These are phyloP conservation scores for Neosilurus hyrtlii DNA, from an alignment of 2,797 vertebrate genomes.

Conservation along the genomic window DNA sequence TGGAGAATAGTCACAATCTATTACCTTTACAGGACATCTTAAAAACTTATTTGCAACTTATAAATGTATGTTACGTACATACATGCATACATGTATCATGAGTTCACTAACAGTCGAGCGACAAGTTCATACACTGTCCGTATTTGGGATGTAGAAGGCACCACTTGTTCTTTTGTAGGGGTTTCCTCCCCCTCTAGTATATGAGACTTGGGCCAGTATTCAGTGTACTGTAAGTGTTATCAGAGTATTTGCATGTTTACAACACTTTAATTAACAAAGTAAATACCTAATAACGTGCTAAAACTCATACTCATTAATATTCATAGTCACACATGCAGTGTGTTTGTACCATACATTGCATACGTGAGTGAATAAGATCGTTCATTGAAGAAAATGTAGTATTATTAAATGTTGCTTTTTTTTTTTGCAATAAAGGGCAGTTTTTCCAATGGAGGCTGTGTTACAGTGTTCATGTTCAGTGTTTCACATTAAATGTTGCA, in stretches of 20 bases:
- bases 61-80: background rate
- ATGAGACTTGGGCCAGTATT: slow-evolving; percentile 18
- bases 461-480: slow-evolving; percentile 4
- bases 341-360: background rate
- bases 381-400: background rate
- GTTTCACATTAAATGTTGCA: slow-evolving; percentile 8
- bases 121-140: slow-evolving; percentile 2
- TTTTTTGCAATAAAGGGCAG: background rate
- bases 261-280: slow-evolving; percentile 23
- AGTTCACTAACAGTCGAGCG: background rate
- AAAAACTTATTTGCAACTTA: background rate
- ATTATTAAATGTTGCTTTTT: background rate
- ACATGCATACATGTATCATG: no score
- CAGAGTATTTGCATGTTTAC: slow-evolving; percentile 28
- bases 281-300: slow-evolving; percentile 13
- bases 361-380: background rate
- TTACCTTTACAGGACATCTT: background rate
- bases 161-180: background rate
- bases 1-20: slow-evolving; percentile 5
- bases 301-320: background rate
- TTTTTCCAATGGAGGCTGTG: background rate
- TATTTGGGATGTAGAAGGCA: background rate
- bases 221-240: slow-evolving; percentile 24
- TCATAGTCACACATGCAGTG: background rate
- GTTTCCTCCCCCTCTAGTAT: background rate